Base-by-base conservation (phyloP, 2,888 invertebrate genomes). In the Leuctra nigra region DNA sequence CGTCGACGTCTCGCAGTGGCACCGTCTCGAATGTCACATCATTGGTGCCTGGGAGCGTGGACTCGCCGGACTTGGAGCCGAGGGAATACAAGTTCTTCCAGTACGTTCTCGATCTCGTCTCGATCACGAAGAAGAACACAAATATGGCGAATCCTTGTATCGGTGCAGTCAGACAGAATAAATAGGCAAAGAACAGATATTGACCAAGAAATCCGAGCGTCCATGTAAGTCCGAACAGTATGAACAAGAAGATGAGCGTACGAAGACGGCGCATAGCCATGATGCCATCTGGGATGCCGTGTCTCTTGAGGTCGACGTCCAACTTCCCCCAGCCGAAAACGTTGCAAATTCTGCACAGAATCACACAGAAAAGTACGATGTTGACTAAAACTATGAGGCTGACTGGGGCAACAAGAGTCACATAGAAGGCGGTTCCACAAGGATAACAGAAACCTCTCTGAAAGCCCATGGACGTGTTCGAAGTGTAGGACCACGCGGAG, bases 161-260 rank as follows among this genome's bases (percentile, higher is more conserved):
- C 0, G 82, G 79, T 3, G 81, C 78, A 1, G 80, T 80, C n/a
- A 81, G 66, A 65, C 81, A 82, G 64, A 82, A 82, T 1, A 82
- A 68, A 66, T 82, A 82, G 0, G 81, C 79, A 71, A 81, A 81
- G 18, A 77, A 63, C 18, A 77, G 59, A 11, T 72, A 68, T 20
- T 73, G 73, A 3, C 68, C 71, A 62, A 79, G 72, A 29, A 82
- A 66, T 6, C 81, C 82, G 65, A 82, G 82, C 20, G 81, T 69
- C 82, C 82, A 82, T 1, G 81, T 77, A 2, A 82, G 68, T 0
- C 82, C 82, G 14, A 82, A 67, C 24, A 82, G 69, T 58, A 82
- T 82, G 65, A 81, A 81, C 52, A 82, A 68, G 62, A 82, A 73
- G 59, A 80, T 70, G 20, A 33, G 29, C 2, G 33, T 50, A 20